Evolutionary conservation across 1,140 invertebrate species (phyloP), one percentile per base, ranked within the genome.

Genomic region (Hypsibius dujardini): DNA sequence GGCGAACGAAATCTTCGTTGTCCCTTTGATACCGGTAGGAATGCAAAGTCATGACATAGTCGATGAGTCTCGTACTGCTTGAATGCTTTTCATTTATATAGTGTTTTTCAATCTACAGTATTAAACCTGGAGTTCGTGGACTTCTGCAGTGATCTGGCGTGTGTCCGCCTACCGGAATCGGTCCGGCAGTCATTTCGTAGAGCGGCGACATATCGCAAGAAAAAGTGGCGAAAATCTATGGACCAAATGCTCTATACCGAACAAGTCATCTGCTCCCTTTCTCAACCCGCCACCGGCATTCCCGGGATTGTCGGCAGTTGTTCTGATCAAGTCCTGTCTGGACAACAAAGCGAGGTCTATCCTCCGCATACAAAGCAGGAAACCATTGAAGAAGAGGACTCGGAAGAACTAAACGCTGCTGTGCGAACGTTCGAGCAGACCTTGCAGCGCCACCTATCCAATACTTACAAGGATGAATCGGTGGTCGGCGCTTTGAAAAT

Each of bases 161-260:
- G 3, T 42, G 45, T 45, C 42, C 12, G 42, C 12, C 62, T 67
- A 12, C 62, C 62, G 12, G 62, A 67, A 42, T 67, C 62, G 42
- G 62, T 67, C 3, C 12, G 42, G 50, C 50, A n/a, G 62, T 56
- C 50, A n/a, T 67, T 67, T 45, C 62, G 62, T 7, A 42, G 45
- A 45, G 42, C 12, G 12, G 42, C 12, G 12, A 45, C 12, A 7
- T 7, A 12, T 7, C 62, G 62, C 62, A 67, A 67, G 62, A 67
- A 67, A 42, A 67, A 67, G 45, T 67, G 62, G 62, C 12, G 62
- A 12, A 67, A 67, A 42, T 67, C 62, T 42, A 67, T 67, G 62
- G 62, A 67, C 12, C 62, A 67, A 42, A 67, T 67, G 62, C 62
- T 67, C 12, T 67, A 67, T 42, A 67, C 62, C 62, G 62, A 67